These are phyloP conservation scores for Aproaerema taeniolella DNA, from an alignment of 2,888 invertebrate genomes.

Conservation along the genomic window DNA sequence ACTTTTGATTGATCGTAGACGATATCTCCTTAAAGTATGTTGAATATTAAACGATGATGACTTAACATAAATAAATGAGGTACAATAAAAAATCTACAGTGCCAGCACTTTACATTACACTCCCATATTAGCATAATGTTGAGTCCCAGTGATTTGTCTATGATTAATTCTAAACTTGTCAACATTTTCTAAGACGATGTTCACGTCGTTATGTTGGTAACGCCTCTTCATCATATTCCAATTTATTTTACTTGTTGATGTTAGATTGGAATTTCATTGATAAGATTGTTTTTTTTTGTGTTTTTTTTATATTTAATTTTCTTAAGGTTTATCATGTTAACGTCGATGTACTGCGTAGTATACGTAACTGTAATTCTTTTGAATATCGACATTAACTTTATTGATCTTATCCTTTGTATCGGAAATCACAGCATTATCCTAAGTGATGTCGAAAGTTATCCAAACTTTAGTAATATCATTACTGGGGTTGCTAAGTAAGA, in stretches of 20 bases:
- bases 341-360: no score
- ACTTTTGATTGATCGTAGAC: slow-evolving; percentile 57
- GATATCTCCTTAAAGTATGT: slow-evolving; percentile 53
- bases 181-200: slow-evolving; percentile 46
- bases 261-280: slow-evolving; percentile 34
- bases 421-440: slow-evolving; percentile 27
- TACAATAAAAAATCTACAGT: slow-evolving; percentile 37
- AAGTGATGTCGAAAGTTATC: slow-evolving; percentile 27
- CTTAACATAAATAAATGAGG: slow-evolving; percentile 64
- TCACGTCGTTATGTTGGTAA: slow-evolving; percentile 45
- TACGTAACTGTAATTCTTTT: no score
- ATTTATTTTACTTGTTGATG: slow-evolving; percentile 35
- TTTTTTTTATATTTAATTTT: neutral
- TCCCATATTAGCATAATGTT: slow-evolving; percentile 44
- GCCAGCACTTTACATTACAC: slow-evolving; percentile 28
- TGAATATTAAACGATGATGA: slow-evolving; percentile 63
- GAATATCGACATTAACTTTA: no score
- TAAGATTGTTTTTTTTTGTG: slow-evolving; percentile 12
- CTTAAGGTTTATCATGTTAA: no score
- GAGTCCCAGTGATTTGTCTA: slow-evolving; percentile 39
- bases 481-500: slow-evolving; percentile 43
- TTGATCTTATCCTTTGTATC: slow-evolving; percentile 16
- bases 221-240: slow-evolving; percentile 51
- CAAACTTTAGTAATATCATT: slow-evolving; percentile 48
- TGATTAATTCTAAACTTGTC: slow-evolving; percentile 58